These are phyloP conservation scores for Podabrus alpinus DNA, from an alignment of 2,888 invertebrate species.

Conservation along the genomic window DNA sequence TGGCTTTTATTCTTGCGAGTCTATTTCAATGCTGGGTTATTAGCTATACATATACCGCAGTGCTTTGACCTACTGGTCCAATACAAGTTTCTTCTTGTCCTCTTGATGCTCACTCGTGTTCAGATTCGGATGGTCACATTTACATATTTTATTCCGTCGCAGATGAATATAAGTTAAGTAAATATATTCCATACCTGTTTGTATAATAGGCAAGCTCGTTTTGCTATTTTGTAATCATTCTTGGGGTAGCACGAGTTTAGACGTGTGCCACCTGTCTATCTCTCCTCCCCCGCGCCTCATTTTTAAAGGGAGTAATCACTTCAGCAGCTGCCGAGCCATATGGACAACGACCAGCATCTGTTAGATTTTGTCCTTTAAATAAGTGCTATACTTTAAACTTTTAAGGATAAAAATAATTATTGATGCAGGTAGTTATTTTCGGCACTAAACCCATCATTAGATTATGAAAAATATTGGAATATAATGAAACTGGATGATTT, in stretches of 20 bases:
- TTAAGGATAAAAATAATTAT: constrained; percentile 17
- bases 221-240: constrained; percentile 19
- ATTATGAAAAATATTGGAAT: neutral
- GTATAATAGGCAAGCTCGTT: neutral
- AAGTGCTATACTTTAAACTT: constrained; percentile 15
- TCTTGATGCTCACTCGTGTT: neutral
- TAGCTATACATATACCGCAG: constrained; percentile 8
- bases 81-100: constrained; percentile 18
- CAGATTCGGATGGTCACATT: constrained; percentile 11
- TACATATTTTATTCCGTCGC: neutral
- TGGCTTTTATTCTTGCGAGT: constrained; percentile 14
- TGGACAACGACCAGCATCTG: constrained; percentile 36
- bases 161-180: neutral
- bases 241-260: constrained; percentile 27
- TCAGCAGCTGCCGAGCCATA: constrained; percentile 37
- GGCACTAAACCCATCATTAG: constrained; percentile 8
- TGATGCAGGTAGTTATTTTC: constrained; percentile 19
- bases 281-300: constrained; percentile 22
- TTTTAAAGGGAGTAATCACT: constrained; percentile 31
- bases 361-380: constrained; percentile 25
- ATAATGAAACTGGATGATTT: neutral
- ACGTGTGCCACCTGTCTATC: constrained; percentile 36
- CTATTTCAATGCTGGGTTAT: constrained; percentile 21
- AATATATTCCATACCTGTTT: neutral
- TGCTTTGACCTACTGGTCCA: constrained; percentile 19